phyloP scores from a whole-genome alignment of 2,888 invertebrate species.

The Monochamus alternatus region DNA sequence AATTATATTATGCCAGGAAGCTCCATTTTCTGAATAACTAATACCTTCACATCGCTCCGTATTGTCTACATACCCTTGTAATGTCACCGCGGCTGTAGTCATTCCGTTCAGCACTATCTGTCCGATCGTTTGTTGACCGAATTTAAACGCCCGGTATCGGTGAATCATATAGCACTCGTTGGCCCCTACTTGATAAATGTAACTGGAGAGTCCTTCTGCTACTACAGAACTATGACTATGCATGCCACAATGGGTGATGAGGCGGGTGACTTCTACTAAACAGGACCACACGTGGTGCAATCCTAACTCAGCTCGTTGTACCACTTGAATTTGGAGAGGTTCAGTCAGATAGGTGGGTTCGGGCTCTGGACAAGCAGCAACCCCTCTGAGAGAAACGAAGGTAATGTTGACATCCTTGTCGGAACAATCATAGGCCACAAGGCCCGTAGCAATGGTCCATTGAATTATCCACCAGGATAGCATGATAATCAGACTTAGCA shows the following conservation, averaged over 20 bases:
- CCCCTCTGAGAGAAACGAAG: constrained; percentile 24
- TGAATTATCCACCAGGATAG: neutral
- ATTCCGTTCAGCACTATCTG: too few species aligned
- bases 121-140: constrained; percentile 30
- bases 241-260: constrained; percentile 41
- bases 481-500: neutral
- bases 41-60: constrained; percentile 37
- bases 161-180: constrained; percentile 40
- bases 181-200: constrained; percentile 39
- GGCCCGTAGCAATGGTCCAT: too few species aligned
- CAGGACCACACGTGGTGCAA: constrained; percentile 38
- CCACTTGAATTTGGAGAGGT: neutral
- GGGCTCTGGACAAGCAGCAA: constrained; percentile 38
- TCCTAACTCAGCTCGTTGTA: constrained; percentile 19
- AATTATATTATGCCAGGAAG: constrained; percentile 41
- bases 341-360: constrained; percentile 8
- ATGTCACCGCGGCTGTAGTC: constrained; percentile 31
- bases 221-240: constrained; percentile 45
- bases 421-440: neutral
- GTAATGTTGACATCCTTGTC: constrained; percentile 34
- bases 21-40: constrained; percentile 29
- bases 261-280: constrained; percentile 38
- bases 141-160: constrained; percentile 14
- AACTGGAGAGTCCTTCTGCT: constrained; percentile 40
- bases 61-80: constrained; percentile 32